Evolutionary conservation across 2,113 vertebrate genomes (phyloP).

Genomic region (Tachycineta bicolor): DNA sequence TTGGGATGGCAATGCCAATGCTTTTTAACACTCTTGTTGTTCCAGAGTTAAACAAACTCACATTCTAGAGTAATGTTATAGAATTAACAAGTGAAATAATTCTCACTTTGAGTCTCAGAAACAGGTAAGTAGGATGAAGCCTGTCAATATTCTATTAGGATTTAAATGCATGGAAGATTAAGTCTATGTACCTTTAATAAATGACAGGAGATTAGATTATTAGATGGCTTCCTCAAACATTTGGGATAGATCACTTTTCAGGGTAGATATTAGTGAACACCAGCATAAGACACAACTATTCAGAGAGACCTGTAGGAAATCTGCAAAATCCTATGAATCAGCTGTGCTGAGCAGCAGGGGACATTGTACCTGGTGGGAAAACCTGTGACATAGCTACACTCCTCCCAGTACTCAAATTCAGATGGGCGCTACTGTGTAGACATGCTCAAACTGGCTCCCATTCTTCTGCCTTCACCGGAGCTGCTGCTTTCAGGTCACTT

Average conservation of each 20-base stretch:
- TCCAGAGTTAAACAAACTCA: neutral
- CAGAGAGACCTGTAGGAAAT: neutral
- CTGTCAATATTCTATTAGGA: neutral
- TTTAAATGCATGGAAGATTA: neutral
- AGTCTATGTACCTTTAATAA: neutral
- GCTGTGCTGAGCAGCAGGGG: neutral
- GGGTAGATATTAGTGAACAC: neutral
- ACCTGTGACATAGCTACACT: neutral
- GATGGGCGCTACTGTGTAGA: neutral
- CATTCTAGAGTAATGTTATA: neutral
- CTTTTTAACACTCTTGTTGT: neutral
- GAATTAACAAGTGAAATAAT: neutral
- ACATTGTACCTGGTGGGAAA: neutral
- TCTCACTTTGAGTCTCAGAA: neutral
- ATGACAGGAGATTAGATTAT: neutral
- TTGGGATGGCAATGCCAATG: fast-evolving
- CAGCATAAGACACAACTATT: neutral
- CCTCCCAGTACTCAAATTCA: neutral
- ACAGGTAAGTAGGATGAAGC: neutral
- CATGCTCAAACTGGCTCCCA: neutral
- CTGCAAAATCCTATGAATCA: neutral
- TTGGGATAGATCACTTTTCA: neutral
- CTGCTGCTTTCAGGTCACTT: neutral
- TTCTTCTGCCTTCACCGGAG: neutral
- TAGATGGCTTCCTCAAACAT: neutral